Evolutionary conservation across 2,113 vertebrate genomes (phyloP), one percentile per base, ranked within the genome.

Genomic region (Myanophis thanlyinensis): DNA sequence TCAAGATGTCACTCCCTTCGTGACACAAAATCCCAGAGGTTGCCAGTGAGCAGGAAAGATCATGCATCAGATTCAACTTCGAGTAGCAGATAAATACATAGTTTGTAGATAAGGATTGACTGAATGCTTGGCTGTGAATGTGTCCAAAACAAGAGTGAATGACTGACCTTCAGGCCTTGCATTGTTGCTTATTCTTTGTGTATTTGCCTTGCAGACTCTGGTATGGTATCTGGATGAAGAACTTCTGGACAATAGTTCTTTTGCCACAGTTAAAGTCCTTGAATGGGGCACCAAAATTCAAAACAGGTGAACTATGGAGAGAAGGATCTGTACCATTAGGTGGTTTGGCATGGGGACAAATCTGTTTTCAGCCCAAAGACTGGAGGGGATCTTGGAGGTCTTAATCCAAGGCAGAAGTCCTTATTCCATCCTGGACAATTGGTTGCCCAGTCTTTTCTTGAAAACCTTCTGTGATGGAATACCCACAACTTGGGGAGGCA

Each of bases 221-320:
- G 46, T 96, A 67, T 97, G 97, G 97, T 91, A 95, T 88, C 93
- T 97, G 93, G 85, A 93, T 89, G 48, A 94, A 6, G 30, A 46
- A 0, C 92, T 93, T 23, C 46, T 97, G 93, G 87, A 94, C 51
- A 92, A 85, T 0, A 90, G 95, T 23, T 94, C 96, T 93, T 95
- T 94, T 54, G 56, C 95, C 44, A 92, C 94, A 59, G 7, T 96
- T 85, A 91, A 92, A n/a, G 96, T 97, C 89, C 92, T 1, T 59
- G 95, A 97, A 52, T 12, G 88, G 59, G 30, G 53, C 44, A 56
- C 59, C 23, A 25, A 5, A 12, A 92, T 93, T 46, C 87, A 93
- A 53, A 93, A 96, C 88, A 97, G 96, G 97, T 97, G 87, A 27
- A 2, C 35, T 0, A 18, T 22, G 73, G 85, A 35, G 7, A 15